Conservation (phyloP, 2,113 vertebrate species). For the Rhegmatorhina hoffmannsi region DNA sequence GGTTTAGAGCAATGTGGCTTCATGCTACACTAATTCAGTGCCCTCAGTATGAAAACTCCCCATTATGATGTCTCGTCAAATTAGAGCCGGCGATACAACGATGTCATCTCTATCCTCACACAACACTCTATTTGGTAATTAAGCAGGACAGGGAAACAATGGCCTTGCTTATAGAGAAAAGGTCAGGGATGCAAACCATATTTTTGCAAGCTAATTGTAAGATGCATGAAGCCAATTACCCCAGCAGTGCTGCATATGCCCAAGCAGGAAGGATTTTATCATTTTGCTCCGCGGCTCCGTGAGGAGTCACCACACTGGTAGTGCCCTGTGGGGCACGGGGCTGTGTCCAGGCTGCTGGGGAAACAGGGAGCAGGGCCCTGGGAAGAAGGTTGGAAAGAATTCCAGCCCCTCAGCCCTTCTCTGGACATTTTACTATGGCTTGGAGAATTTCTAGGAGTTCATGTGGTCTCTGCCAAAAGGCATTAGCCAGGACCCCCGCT, state of each 20-base stretch:
- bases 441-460: background rate
- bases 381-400: background rate
- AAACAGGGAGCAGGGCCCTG: background rate
- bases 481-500: background rate
- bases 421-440: background rate
- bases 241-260: background rate
- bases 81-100: conserved; percentile 33
- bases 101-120: conserved; percentile 47
- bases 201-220: conserved; percentile 63
- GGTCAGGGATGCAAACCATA: conserved; percentile 57
- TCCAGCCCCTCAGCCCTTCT: background rate
- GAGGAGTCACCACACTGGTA: background rate
- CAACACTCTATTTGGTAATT: conserved; percentile 50
- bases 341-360: background rate
- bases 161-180: conserved; percentile 54
- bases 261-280: background rate
- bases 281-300: background rate
- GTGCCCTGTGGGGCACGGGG: background rate
- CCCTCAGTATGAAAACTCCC: conserved; percentile 66
- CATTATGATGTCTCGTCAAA: conserved; percentile 65
- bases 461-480: background rate
- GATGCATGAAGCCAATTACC: conserved; percentile 68
- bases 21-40: conserved; percentile 65
- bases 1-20: conserved; percentile 62
- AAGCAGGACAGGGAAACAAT: conserved; percentile 59